Evolutionary conservation across 2,797 vertebrate genomes (phyloP), one percentile per base, ranked within the genome.

Genomic region (Gallinago nigripennis): DNA sequence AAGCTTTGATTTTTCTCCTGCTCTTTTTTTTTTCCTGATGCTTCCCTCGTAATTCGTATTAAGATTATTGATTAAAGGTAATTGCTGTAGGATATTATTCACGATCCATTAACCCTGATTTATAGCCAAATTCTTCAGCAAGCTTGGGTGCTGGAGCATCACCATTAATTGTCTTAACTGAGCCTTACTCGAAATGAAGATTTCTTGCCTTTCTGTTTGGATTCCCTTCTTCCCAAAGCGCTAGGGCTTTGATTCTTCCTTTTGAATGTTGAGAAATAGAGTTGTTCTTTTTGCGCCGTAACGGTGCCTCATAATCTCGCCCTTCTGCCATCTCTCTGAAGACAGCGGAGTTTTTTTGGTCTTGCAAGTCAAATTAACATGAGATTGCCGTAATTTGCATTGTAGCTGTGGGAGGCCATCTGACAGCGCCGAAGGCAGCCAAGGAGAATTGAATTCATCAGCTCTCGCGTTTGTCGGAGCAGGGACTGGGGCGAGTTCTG

Each of bases 81-180:
- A 78, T 91, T 77, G 57, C 75, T 73, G 24, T 46, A 65, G 77
- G 69, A 68, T 65, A 21, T n/a, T 75, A 58, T 70, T 75, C 85
- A 65, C 85, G 73, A 54, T 33, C 88, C 60, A 82, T 95, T 93
- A 94, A 76, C 46, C 71, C 54, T 85, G 70, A 86, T 73, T 39
- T 45, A 53, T 35, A 79, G 39, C 56, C 35, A 16, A 70, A 76
- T 79, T 69, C 68, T 64, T 87, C 41, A 83, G 12, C 35, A 5
- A 56, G 69, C 81, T 72, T 30, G 61, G 76, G 30, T 48, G 11
- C 90, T 41, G 28, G 39, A 72, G 81, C 77, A 56, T 84, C 84
- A 11, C 9, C 2, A 0, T 39, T 68, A 8, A 87, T 88, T 94
- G 65, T 65, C 45, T 92, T 48, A 46, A 39, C 31, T 3, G 28